phyloP scores from a whole-genome alignment of 2,888 invertebrate genomes.

The Netelia inedita region DNA sequence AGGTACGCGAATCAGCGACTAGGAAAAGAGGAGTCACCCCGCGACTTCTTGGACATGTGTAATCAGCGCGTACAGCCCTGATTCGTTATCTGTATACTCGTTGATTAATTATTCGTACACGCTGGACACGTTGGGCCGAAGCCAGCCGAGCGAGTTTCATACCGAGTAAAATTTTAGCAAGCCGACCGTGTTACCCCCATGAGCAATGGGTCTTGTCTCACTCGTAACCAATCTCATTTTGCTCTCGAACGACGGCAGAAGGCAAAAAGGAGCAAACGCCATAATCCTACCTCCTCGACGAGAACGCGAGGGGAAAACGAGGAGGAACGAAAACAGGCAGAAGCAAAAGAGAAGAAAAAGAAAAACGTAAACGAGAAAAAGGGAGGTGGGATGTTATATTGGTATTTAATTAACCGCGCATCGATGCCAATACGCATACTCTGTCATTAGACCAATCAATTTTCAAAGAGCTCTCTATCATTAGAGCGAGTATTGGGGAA shows the following conservation, averaged over 20 bases:
- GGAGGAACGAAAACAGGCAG: not conserved
- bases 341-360: not conserved
- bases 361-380: not conserved
- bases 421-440: constrained; percentile 69
- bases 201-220: constrained; percentile 57
- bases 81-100: constrained; percentile 65
- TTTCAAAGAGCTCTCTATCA: constrained; percentile 60
- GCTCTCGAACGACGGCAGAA: constrained; percentile 17
- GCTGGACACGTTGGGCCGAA: not conserved
- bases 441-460: constrained; percentile 75
- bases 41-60: not conserved
- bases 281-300: not conserved
- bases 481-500: constrained; percentile 50
- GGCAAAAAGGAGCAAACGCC: constrained; percentile 9
- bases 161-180: not conserved
- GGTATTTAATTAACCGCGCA: constrained; percentile 46
- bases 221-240: constrained; percentile 48
- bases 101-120: constrained; percentile 73
- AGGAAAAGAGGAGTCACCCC: not conserved
- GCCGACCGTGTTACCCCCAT: constrained; percentile 34
- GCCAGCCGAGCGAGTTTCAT: constrained; percentile 35
- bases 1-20: not conserved
- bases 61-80: constrained; percentile 10
- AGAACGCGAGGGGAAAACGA: not conserved
- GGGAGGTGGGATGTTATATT: constrained; percentile 22